Base-by-base conservation (phyloP, 92 coral and sea anemone genomes). In the Porites lobata region DNA sequence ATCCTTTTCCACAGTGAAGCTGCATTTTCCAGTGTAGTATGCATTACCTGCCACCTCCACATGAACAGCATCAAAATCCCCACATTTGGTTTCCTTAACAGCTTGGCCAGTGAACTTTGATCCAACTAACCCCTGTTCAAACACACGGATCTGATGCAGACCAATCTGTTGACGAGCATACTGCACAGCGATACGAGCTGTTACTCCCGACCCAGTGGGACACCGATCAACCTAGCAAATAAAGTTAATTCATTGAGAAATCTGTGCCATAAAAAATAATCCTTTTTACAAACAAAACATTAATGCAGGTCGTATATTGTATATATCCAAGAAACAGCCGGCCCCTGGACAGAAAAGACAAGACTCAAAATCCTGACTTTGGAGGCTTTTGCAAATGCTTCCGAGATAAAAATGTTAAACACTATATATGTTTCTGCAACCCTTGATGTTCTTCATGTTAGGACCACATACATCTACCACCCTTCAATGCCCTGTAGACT, bases 141-240 rank as follows among this genome's bases (percentile, higher is more conserved):
- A 98, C 66, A 87, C 92, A 50, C 98, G 98, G 53, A 78, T 67
- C 84, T 98, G 95, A 84, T 94, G 87, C 75, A 94, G 73, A 32
- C 87, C 94, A 26, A 98, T 96, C 81, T 94, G 95, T 81, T 92
- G 77, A 67, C 93, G 96, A 43, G 95, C 98, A 85, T 92, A 91
- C 82, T 98, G 99, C 14, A 98, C 98, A 8, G 99, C 99, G 75
- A 98, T 89, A 61, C 99, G 96, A 1, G 99, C 98, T 24, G 99
- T 96, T 64, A 98, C 98, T 12, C 99, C 99, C 50, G 99, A 98
- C 18, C 99, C 99, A 65, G 98, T 94, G 43, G 99, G 99, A 50
- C 92, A 53, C 11, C 99, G 93, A 80, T 98, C 99, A 78, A 98
- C 98, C 99, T 98, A 65, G 19, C 15, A 69, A 77, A 81, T 9